Conservation (phyloP, 1,140 invertebrate genomes). For the Magallana gigas region DNA sequence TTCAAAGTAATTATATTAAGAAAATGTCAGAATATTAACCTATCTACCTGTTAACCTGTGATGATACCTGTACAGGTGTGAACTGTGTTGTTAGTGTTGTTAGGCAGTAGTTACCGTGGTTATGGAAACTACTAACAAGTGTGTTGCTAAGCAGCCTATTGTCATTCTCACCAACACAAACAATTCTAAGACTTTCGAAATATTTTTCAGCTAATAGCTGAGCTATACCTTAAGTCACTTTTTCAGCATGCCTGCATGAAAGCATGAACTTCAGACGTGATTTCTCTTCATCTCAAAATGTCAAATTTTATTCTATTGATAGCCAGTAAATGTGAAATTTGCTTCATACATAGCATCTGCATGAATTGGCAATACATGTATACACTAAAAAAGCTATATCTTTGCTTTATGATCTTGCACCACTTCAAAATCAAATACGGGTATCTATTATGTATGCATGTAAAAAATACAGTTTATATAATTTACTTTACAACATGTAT, state of each 20-base stretch:
- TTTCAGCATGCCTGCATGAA: not conserved
- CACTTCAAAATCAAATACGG: not conserved
- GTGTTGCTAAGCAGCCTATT: not conserved
- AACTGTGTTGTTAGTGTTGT: not conserved
- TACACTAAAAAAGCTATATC: not conserved
- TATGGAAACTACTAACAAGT: not conserved
- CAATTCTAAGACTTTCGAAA: no score
- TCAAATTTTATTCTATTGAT: not conserved
- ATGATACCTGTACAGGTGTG: not conserved
- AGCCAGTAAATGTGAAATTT: not conserved
- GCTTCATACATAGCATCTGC: conserved; percentile 10
- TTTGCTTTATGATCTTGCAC: conserved; percentile 1
- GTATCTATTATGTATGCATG: not conserved
- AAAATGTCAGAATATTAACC: conserved; percentile 3
- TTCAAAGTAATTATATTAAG: not conserved
- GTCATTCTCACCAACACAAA: no score
- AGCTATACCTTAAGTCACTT: not conserved
- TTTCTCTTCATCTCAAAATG: conserved; percentile 8
- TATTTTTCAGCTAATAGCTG: no score
- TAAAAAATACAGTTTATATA: not conserved
- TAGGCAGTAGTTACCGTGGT: not conserved
- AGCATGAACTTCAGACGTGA: conserved; percentile 10
- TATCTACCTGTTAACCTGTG: not conserved
- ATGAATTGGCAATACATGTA: not conserved
- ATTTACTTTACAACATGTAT: not conserved